Percentiles rank a stretch among this genome's conserved stretches.
phyloP scores from a whole-genome alignment of 1,140 invertebrate genomes.

The Reticulitermes speratus region DNA sequence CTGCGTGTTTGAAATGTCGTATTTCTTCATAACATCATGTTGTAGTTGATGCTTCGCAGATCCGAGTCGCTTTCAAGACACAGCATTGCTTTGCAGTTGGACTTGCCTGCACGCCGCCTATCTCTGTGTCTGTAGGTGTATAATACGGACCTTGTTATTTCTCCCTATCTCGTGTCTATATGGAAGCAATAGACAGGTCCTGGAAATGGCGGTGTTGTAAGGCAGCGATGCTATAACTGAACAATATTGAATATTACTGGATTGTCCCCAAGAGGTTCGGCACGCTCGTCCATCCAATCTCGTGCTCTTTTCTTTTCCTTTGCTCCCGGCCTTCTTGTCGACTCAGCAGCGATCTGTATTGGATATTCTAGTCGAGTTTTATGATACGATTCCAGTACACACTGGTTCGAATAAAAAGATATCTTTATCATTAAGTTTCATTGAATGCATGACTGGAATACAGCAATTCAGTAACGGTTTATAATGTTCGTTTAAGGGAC shows the following conservation, averaged over 20 bases:
- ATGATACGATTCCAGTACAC: background rate
- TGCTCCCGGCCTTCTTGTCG: background rate
- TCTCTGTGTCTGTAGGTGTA: background rate
- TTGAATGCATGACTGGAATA: background rate
- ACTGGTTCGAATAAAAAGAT: background rate
- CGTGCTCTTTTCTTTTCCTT: background rate
- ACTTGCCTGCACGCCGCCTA: background rate
- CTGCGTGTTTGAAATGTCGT: background rate
- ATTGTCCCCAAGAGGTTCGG: background rate
- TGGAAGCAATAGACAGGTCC: slow-evolving; percentile 9
- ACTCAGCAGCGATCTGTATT: background rate
- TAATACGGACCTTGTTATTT: background rate
- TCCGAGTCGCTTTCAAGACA: background rate
- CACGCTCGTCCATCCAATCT: background rate
- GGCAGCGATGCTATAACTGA: background rate
- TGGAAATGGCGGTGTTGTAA: background rate
- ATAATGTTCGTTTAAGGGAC: background rate
- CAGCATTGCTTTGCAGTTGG: background rate
- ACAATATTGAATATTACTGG: slow-evolving; percentile 3
- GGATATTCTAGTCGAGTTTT: background rate
- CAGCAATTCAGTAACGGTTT: background rate
- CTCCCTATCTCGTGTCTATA: background rate
- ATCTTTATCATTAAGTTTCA: background rate
- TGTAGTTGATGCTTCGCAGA: background rate
- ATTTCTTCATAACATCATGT: background rate